A percentile compares a stretch with the other conserved stretches of the same genome.
phyloP scores from a whole-genome alignment of 2,888 invertebrate species.

The Brachypalpus laphriformis region DNA sequence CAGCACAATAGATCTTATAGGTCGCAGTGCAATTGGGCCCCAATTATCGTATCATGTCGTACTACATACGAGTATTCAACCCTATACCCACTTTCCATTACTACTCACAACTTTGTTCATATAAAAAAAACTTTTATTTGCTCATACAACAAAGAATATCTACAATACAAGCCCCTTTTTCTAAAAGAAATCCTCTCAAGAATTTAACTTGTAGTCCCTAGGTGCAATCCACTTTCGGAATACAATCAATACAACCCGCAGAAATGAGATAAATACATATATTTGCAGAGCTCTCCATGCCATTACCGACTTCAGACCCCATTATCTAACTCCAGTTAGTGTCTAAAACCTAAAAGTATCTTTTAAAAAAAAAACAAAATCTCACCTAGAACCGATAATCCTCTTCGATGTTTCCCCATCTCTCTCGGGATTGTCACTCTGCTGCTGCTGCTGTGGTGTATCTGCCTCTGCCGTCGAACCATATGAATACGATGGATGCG shows the following conservation, averaged over 20 bases:
- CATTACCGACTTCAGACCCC: slow-evolving; percentile 28
- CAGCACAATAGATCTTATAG: too few species aligned
- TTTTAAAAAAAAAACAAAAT: slow-evolving; percentile 24
- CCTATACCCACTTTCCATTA: neutral
- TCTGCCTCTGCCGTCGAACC: slow-evolving; percentile 55
- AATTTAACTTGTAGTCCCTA: neutral
- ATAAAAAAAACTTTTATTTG: neutral
- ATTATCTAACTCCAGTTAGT: slow-evolving; percentile 46
- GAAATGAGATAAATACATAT: slow-evolving; percentile 55
- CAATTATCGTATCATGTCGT: too few species aligned
- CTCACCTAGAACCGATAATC: slow-evolving; percentile 86
- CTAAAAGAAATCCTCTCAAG: neutral
- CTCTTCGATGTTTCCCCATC: slow-evolving; percentile 84
- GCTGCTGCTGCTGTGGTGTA: slow-evolving; percentile 20
- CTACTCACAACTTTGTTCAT: neutral
- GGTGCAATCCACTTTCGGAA: neutral
- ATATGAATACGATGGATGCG: slow-evolving; percentile 66
- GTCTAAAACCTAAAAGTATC: neutral
- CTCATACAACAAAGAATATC: neutral
- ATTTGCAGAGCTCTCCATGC: slow-evolving; percentile 53
- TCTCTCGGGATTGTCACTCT: slow-evolving; percentile 74
- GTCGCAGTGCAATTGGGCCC: too few species aligned
- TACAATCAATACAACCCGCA: slow-evolving; percentile 38
- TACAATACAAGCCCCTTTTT: neutral
- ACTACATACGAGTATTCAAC: too few species aligned